Evolutionary conservation across 2,797 vertebrate species (phyloP), one percentile per base, ranked within the genome.

Genomic region (Platyrinchus mystaceus): DNA sequence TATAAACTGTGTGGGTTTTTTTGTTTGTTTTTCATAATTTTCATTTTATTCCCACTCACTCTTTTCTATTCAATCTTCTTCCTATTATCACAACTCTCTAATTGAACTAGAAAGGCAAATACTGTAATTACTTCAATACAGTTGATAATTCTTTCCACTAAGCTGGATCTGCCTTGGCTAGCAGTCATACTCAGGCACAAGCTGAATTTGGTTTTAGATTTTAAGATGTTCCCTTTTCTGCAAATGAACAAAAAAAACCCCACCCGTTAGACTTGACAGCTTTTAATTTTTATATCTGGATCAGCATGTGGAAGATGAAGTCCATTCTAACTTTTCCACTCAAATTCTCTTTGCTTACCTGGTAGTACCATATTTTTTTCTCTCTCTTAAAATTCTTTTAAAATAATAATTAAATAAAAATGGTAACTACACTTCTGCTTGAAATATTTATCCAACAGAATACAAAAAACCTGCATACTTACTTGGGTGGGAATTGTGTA

Each of bases 211-310:
- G 2, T 23, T 66, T 60, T 27, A 66, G 14, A 37, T 43, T 70
- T 88, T 70, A 30, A 47, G 12, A 23, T 76, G 6, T n/a, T 80
- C 11, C 64, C 1, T 11, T 63, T 89, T 58, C 23, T 47, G 10
- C 5, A 55, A 56, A n/a, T 23, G 13, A 66, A 26, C 4, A 7
- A 8, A 69, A 59, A 3, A 15, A 0, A 0, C 5, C 5, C 3
- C 20, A 47, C 1, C 3, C 2, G 47, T 66, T 14, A 46, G 2
- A 36, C 26, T 2, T 41, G 28, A 34, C 0, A 60, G 20, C 9
- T 87, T 37, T 56, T 14, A 24, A 14, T 26, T 87, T 91, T 44
- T 75, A 1, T n/a, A 58, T 66, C 39, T 4, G 2, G 12, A 46
- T 47, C 16, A 44, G 1, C 23, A 21, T 6, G 2, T 19, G 21